Base-by-base conservation (phyloP, 2,113 vertebrate genomes). In the Gallinago paraguaiae region DNA sequence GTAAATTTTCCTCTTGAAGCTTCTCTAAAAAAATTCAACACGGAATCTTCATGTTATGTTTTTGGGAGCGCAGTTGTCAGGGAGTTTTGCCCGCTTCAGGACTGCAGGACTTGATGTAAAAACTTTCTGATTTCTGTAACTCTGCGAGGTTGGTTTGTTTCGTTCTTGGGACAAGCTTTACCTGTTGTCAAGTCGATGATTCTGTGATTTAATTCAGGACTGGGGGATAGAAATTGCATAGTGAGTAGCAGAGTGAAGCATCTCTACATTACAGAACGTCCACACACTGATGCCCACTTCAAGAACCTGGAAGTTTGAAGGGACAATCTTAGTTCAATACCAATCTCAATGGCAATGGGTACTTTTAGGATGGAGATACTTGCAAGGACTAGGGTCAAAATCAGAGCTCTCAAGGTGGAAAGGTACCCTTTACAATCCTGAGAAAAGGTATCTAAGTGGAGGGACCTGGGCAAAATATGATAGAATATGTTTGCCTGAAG, bases 11-110 rank as follows among this genome's bases (percentile, higher is more conserved):
- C 72, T 78, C 51, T 67, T 75, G 46, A n/a, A 22, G 23, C 11
- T 33, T 20, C 17, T 37, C 41, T 35, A 23, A 19, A 56, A 30
- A 28, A 24, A 11, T 53, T 63, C 25, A 12, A 20, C 11, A 1
- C 2, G 14, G 27, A 12, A 18, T 13, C 75, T 56, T 75, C 51
- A 25, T 0, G 0, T 31, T 18, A 41, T 30, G 20, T 9, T 70
- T 70, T 57, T 6, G 54, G 65, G 37, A 83, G 23, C 6, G 24
- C 50, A 35, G 6, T 3, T 50, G 28, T 27, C 63, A 33, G 33
- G 41, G 63, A 56, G 33, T n/a, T 92, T 37, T 67, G 23, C 30
- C 31, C 19, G 3, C 43, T 81, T 43, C 14, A 25, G 35, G 39
- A 79, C 14, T 18, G 37, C 22, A 50, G 50, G 51, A 69, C 24